Evolutionary conservation across 2,888 invertebrate genomes (phyloP).

Genomic region (Octodonta nipae): DNA sequence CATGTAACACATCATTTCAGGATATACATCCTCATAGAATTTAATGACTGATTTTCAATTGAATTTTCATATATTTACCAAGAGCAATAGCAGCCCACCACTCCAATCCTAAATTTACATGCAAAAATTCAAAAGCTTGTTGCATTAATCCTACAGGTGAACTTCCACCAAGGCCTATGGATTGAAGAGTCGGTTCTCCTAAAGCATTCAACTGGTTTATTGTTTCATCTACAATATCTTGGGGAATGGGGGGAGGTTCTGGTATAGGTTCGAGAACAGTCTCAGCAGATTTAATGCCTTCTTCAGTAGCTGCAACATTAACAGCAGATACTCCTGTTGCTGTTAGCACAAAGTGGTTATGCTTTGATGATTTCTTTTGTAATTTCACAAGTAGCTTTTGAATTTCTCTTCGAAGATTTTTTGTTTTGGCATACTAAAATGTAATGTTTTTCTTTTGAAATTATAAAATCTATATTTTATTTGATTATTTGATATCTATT

Average conservation of each 20-base stretch:
- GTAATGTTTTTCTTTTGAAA: no score
- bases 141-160: conserved; percentile 73
- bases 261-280: conserved; percentile 16
- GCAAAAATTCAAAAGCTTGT: conserved; percentile 66
- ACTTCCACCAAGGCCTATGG: conserved; percentile 73
- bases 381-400: conserved; percentile 14
- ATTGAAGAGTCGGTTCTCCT: conserved; percentile 66
- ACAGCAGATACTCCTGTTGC: conserved; percentile 9
- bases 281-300: conserved; percentile 3
- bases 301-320: conserved; percentile 5
- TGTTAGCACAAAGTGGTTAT: conserved; percentile 6
- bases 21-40: no score
- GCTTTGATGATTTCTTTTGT: conserved; percentile 8
- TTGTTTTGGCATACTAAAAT: conserved; percentile 11
- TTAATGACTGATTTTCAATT: neutral
- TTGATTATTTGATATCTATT: no score
- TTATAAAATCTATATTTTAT: no score
- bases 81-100: conserved; percentile 86
- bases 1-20: no score
- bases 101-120: conserved; percentile 67
- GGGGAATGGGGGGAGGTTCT: conserved; percentile 28
- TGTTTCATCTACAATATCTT: conserved; percentile 25
- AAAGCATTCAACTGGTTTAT: conserved; percentile 28
- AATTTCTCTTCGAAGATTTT: conserved; percentile 13
- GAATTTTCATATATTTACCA: conserved; percentile 40